These are phyloP conservation scores for Apostichopus californicus DNA, from an alignment of 35 echinoderm and acorn worm species.

Conservation along the genomic window DNA sequence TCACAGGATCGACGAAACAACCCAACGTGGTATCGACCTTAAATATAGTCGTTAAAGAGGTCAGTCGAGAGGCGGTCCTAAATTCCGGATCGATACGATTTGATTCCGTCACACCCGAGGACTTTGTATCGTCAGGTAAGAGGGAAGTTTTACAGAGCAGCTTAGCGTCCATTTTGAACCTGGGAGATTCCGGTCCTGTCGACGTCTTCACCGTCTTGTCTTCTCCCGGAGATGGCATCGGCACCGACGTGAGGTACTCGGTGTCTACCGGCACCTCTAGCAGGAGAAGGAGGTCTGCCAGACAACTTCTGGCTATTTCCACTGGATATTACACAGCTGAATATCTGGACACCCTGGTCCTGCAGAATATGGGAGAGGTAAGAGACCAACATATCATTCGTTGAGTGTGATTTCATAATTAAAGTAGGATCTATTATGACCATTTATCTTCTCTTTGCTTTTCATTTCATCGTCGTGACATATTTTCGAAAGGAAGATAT, in stretches of 20 bases:
- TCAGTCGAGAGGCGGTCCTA: conserved; percentile 3
- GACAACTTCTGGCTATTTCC: not conserved
- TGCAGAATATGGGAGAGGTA: not conserved
- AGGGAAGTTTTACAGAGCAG: not conserved
- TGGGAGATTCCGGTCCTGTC: not conserved
- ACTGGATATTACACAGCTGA: conserved; percentile 18
- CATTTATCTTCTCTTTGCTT: too few relatives aligned
- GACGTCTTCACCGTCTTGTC: conserved; percentile 34
- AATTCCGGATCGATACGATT: conserved; percentile 52
- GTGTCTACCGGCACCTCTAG: not conserved
- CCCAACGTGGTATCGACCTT: not conserved
- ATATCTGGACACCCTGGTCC: conserved; percentile 23
- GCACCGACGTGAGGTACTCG: conserved; percentile 44
- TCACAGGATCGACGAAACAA: not conserved
- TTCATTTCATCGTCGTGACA: too few relatives aligned
- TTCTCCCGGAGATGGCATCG: not conserved
- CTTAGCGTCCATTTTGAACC: not conserved
- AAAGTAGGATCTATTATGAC: too few relatives aligned
- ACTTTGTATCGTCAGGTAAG: not conserved
- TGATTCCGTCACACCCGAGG: not conserved
- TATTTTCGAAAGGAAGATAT: too few relatives aligned
- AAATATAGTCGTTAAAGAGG: not conserved
- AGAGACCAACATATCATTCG: not conserved
- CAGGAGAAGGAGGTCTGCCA: conserved; percentile 8
- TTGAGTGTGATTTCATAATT: too few relatives aligned